Evolutionary conservation across 2,797 vertebrate species (phyloP).

Genomic region (Myotis pilosus): DNA sequence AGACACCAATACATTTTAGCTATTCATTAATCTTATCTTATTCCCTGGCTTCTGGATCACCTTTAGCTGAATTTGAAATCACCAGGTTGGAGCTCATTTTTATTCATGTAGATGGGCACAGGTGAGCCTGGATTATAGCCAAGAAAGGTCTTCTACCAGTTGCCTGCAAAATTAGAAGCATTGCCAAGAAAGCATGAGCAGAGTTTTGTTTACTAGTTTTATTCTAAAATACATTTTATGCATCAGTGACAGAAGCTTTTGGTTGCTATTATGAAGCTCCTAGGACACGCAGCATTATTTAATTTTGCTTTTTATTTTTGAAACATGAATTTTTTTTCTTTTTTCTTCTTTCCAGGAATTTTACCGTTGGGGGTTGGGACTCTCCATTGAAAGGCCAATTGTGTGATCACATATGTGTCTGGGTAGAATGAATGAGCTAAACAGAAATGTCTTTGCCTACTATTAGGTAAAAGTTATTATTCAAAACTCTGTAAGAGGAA

Average conservation of each 20-base stretch:
- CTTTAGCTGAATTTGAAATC: slow-evolving; percentile 33
- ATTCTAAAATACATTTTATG: slow-evolving; percentile 48
- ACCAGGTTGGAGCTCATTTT: slow-evolving; percentile 62
- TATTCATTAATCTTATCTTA: slow-evolving; percentile 58
- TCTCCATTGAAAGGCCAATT: not conserved
- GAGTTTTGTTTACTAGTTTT: slow-evolving; percentile 10
- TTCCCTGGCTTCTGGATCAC: slow-evolving; percentile 52
- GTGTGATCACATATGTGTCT: not conserved
- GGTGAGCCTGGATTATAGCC: slow-evolving; percentile 24
- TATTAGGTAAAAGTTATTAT: not conserved
- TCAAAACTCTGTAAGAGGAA: not conserved
- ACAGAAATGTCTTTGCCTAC: not conserved
- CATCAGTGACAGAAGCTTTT: not conserved
- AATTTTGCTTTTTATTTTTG: slow-evolving; percentile 36
- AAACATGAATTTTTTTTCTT: not conserved
- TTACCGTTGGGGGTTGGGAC: not conserved
- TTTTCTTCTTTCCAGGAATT: not conserved
- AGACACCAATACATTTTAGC: not conserved
- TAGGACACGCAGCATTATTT: not conserved
- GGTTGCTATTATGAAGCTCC: not conserved
- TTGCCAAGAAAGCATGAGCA: not conserved
- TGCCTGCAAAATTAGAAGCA: slow-evolving; percentile 40
- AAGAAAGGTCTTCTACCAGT: slow-evolving; percentile 41
- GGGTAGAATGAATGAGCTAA: not conserved
- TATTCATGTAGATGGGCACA: slow-evolving; percentile 1